Evolutionary conservation across 2,888 invertebrate genomes (phyloP), one percentile per base, ranked within the genome.

Genomic region (Limenitis camilla): DNA sequence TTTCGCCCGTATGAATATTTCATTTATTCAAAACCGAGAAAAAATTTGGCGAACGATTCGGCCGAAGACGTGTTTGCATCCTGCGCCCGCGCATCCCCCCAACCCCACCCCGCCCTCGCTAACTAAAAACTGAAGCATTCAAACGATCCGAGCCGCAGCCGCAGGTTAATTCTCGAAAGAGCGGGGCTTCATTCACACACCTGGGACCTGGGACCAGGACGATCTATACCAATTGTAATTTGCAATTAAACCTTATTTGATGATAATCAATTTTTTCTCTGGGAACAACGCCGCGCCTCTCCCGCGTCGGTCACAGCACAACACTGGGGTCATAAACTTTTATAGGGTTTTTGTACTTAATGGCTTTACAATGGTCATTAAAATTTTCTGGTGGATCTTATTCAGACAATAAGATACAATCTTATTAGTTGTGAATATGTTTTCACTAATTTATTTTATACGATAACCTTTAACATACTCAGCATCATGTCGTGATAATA

Each of bases 21-120:
- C 72, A 78, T 78, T 72, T 77, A 77, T 76, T 77, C 69, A 76
- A 76, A 76, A 68, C 61, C 61, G 52, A 61, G 65, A 76, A 78
- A 45, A 77, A 79, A 74, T 53, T 61, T 61, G 52, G 60, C 55
- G 61, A 59, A 61, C 66, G 68, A 62, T 61, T 67, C 63, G 63
- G 64, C 56, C 60, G 53, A 48, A 59, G 71, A 66, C 67, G 66
- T 65, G 70, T 70, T 69, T 68, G 69, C 71, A 68, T 68, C 63
- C 58, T 32, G 33, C 46, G 8, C 30, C 44, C 43, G 27, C 40
- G 38, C 7, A 19, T 35, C 30, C n/a, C 38, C 40, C 9, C 5
- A 27, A 58, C 59, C 60, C 57, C 35, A 48, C 10, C 19, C 50
- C 45, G 30, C 29, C 44, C 53, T 47, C 53, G 54, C 44, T 11